These are phyloP conservation scores for Chymomyza caudatula DNA, from an alignment of 2,888 invertebrate genomes.

Conservation along the genomic window DNA sequence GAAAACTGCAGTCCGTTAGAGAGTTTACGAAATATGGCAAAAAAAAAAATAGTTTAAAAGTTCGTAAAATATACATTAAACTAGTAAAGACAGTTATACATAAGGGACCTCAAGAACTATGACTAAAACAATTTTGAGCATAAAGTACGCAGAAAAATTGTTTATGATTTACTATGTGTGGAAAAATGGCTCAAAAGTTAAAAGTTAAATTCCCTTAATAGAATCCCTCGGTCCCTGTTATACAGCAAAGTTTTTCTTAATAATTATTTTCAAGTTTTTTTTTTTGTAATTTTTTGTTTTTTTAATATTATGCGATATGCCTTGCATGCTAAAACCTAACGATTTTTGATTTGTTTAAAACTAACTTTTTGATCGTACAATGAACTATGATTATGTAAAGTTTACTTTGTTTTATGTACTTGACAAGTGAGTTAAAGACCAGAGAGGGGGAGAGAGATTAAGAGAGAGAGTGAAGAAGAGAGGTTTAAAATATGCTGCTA, in stretches of 20 bases:
- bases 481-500: conserved; percentile 37
- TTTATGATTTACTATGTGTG: background rate
- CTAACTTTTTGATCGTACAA: conserved; percentile 27
- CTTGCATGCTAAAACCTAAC: conserved; percentile 36
- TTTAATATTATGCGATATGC: conserved; percentile 42
- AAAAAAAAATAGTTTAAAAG: background rate
- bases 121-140: background rate
- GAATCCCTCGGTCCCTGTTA: too few species aligned
- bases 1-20: background rate
- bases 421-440: background rate
- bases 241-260: background rate
- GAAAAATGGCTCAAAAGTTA: background rate
- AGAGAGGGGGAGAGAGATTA: conserved; percentile 25
- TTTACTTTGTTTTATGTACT: conserved; percentile 25
- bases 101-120: background rate
- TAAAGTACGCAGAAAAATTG: background rate
- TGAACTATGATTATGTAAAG: conserved; percentile 24
- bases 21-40: background rate
- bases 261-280: background rate
- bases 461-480: conserved; percentile 24
- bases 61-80: background rate
- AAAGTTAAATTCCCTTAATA: background rate
- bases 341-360: conserved; percentile 20
- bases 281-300: conserved; percentile 3
- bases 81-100: background rate